Percentiles rank a stretch among this genome's conserved stretches.
Evolutionary conservation across 2,113 vertebrate genomes (phyloP).

Genomic region (Peromyscus maniculatus): DNA sequence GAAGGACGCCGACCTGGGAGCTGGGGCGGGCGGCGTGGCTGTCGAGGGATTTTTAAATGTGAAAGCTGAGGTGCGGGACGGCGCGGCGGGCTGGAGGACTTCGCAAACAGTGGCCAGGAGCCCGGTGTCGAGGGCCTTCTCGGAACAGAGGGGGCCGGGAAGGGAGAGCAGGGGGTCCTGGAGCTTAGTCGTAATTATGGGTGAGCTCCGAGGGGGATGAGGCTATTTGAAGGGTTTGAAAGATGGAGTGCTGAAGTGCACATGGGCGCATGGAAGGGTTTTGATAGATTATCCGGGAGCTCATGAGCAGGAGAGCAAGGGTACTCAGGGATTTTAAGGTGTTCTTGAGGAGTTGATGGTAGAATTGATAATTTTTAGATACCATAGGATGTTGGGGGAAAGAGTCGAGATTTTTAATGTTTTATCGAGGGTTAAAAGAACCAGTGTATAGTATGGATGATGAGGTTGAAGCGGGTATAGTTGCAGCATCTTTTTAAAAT

Average conservation of each 20-base stretch:
- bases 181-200: not conserved
- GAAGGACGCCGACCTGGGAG: not conserved
- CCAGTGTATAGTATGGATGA: not conserved
- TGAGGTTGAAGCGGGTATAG: not conserved
- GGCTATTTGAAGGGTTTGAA: not conserved
- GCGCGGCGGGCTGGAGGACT: slow-evolving; percentile 12
- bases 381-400: not conserved
- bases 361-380: not conserved
- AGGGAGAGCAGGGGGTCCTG: not conserved
- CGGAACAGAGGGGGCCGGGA: not conserved
- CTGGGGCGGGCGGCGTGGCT: not conserved
- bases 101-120: not conserved
- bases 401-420: not conserved
- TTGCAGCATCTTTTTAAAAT: not conserved
- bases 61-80: not conserved
- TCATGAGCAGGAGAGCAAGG: not conserved
- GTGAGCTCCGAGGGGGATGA: not conserved
- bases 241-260: not conserved
- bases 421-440: not conserved
- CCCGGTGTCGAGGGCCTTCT: slow-evolving; percentile 4
- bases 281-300: not conserved
- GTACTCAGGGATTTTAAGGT: not conserved
- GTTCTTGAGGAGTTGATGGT: not conserved
- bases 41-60: slow-evolving; percentile 64
- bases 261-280: not conserved